phyloP scores from a whole-genome alignment of 2,113 vertebrate genomes.

The Pungitius pungitius region DNA sequence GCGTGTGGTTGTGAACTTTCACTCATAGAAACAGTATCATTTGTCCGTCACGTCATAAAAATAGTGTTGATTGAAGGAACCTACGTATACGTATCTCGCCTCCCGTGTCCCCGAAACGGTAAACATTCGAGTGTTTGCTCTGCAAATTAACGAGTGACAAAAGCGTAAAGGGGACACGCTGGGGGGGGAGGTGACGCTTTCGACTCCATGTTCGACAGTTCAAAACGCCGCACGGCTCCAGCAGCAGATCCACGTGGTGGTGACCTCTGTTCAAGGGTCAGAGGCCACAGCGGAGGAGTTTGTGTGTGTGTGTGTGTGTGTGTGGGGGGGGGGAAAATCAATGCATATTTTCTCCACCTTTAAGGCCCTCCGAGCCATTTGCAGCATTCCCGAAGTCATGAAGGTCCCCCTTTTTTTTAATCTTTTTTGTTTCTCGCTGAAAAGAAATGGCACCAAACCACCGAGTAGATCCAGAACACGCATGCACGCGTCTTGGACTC shows the following conservation, averaged over 20 bases:
- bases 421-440: constrained; percentile 27
- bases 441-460: constrained; percentile 39
- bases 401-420: constrained; percentile 29
- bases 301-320: not conserved
- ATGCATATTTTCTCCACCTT: constrained; percentile 67
- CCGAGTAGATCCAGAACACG: constrained; percentile 46
- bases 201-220: not conserved
- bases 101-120: not conserved
- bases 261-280: not conserved
- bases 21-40: not conserved
- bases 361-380: constrained; percentile 66
- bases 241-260: not conserved
- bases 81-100: constrained; percentile 22
- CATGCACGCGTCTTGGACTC: not conserved
- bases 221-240: not conserved
- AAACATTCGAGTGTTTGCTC: constrained; percentile 23
- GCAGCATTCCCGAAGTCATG: constrained; percentile 76
- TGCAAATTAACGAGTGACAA: constrained; percentile 10
- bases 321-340: constrained; percentile 44
- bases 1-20: not conserved
- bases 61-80: constrained; percentile 16
- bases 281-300: constrained; percentile 42
- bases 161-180: not conserved
- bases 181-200: not conserved
- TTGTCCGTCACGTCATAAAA: constrained; percentile 1